These are phyloP conservation scores for Helicoverpa assulta DNA, from an alignment of 2,888 invertebrate genomes.

Conservation along the genomic window DNA sequence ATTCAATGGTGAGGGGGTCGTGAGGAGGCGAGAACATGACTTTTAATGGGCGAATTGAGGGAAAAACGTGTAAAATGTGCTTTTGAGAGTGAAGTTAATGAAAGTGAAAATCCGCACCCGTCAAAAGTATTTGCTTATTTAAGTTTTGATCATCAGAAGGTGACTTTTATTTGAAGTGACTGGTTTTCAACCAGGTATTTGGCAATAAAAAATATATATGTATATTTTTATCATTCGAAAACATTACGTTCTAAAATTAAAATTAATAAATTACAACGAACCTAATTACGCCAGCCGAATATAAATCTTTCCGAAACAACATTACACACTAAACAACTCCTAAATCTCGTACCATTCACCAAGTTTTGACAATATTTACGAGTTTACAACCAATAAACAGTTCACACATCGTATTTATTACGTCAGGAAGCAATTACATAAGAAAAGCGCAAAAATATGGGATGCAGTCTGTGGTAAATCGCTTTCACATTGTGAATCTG, in stretches of 20 bases:
- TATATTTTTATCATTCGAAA: background rate
- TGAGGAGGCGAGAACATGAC: slow-evolving; percentile 23
- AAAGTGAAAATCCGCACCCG: no score
- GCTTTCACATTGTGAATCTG: slow-evolving; percentile 71
- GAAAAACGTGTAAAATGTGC: background rate
- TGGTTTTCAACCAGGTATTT: no score
- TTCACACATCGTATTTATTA: slow-evolving; percentile 77
- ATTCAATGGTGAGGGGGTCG: slow-evolving; percentile 34
- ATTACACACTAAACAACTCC: slow-evolving; percentile 57
- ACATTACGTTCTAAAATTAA: slow-evolving; percentile 25
- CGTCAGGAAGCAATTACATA: slow-evolving; percentile 74
- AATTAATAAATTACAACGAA: slow-evolving; percentile 31
- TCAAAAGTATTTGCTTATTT: no score
- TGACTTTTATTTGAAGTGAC: no score
- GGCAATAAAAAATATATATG: background rate
- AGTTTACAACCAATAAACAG: slow-evolving; percentile 80
- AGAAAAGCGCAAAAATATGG: slow-evolving; percentile 71
- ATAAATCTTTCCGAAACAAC: slow-evolving; percentile 53
- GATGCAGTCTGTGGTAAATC: slow-evolving; percentile 65
- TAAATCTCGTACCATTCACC: slow-evolving; percentile 62
- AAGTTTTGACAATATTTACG: slow-evolving; percentile 73
- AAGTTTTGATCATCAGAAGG: no score
- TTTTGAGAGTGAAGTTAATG: no score
- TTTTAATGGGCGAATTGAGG: slow-evolving; percentile 3
- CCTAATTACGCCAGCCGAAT: slow-evolving; percentile 55